Evolutionary conservation across 2,888 invertebrate species (phyloP), one percentile per base, ranked within the genome.

Genomic region (Melipona bicolor): DNA sequence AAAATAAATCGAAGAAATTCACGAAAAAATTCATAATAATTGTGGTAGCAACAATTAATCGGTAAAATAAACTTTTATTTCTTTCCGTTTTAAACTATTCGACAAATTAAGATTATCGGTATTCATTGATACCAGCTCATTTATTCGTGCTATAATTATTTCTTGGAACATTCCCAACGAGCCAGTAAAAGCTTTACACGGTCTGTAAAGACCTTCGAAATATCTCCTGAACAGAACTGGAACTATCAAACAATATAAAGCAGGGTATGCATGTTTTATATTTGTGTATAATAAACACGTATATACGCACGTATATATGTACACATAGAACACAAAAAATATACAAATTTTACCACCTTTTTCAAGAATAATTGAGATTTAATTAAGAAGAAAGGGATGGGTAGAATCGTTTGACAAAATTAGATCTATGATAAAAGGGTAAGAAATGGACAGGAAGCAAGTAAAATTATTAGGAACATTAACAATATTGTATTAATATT

Each of bases 391-490:
- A 56, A 19, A 21, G 15, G 21, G 11, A 43, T n/a, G 24, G 54
- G 49, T 0, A 50, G n/a, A 49, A 56, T 59, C 49, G 24, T 50
- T 49, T 36, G 75, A 36, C 19, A 79, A 59, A 65, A 65, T 83
- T 78, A 76, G 52, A 69, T 71, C 71, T 59, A 67, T 68, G 56
- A 54, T 50, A 69, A 17, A 49, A 75, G 9, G 36, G 36, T 59
- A 54, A 67, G 27, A 59, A 64, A 49, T 70, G 69, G 59, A 64
- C 43, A 71, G 72, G 76, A 86, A 87, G 80, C 84, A 75, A 87
- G 73, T 82, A 76, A 89, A 82, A 85, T 85, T 82, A 81, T 86
- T 79, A 86, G 71, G 77, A 80, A 83, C 83, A 79, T 72, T 82
- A 83, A 86, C 77, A 75, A 76, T 62, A 72, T 32, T 61, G 70